phyloP scores from a whole-genome alignment of 2,888 invertebrate genomes.

The Dione vanillae region DNA sequence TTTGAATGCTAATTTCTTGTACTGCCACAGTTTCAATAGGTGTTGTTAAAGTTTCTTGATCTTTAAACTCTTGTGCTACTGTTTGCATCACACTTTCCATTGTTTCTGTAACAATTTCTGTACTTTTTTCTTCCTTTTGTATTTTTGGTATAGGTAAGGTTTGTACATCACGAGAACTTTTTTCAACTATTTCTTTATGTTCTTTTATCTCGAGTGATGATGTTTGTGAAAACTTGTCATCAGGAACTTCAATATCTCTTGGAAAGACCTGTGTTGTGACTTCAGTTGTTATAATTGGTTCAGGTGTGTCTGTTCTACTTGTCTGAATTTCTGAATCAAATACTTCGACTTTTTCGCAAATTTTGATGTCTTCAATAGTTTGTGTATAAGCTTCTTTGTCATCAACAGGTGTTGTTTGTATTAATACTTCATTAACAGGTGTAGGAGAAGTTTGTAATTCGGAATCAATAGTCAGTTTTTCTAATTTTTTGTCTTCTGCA shows the following conservation, averaged over 20 bases:
- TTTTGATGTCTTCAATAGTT: constrained; percentile 64
- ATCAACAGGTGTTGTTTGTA: constrained; percentile 86
- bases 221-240: constrained; percentile 82
- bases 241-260: constrained; percentile 65
- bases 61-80: constrained; percentile 59
- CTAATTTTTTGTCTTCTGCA: constrained; percentile 60
- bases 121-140: constrained; percentile 69
- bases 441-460: constrained; percentile 84
- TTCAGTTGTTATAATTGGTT: constrained; percentile 72
- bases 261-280: constrained; percentile 83
- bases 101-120: constrained; percentile 69
- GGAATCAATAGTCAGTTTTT: constrained; percentile 66
- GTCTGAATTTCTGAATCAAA: constrained; percentile 75
- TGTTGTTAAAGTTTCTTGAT: constrained; percentile 73
- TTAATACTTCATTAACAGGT: constrained; percentile 73
- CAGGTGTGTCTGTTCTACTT: constrained; percentile 68
- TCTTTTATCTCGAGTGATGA: constrained; percentile 57
- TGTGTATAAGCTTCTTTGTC: constrained; percentile 73
- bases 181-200: constrained; percentile 55
- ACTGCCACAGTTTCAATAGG: constrained; percentile 64
- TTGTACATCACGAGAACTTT: constrained; percentile 79
- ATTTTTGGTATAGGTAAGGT: constrained; percentile 78
- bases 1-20: constrained; percentile 70
- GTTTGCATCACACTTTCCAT: constrained; percentile 75
- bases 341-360: constrained; percentile 69